Evolutionary conservation across 2,113 vertebrate species (phyloP), one percentile per base, ranked within the genome.

Genomic region (Jaculus jaculus): DNA sequence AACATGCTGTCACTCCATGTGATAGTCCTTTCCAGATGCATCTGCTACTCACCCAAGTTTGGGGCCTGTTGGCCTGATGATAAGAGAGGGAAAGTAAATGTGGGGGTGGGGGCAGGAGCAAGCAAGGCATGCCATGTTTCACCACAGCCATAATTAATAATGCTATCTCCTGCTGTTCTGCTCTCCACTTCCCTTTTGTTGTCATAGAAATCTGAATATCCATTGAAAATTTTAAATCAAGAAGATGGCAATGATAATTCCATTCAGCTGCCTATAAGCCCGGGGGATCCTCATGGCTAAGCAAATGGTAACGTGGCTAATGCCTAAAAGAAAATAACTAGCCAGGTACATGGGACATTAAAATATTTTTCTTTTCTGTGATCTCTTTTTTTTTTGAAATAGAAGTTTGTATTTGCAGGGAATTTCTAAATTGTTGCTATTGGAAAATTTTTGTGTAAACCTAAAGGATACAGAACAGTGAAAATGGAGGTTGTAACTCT

Each of bases 401-500:
- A 34, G 73, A 93, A 94, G 83, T 91, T 78, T 82, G 73, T 91
- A 75, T 93, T 92, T 91, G 87, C 75, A 89, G 74, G 93, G 90
- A 89, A 89, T 93, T 95, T 95, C 83, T 82, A 86, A 95, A 47
- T 71, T 32, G 17, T 92, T 91, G 77, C 92, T 92, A 26, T 83
- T 85, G 84, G 84, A 87, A 95, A 90, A 94, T 95, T 75, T 83
- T 79, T 75, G 60, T 30, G 54, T 65, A 79, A 90, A 61, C 73
- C 83, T 95, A 79, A 51, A 87, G 93, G 75, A 60, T 71, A 73
- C 1, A 74, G 79, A 91, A 58, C 69, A n/a, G 60, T 84, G 18
- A 32, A 75, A 51, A 58, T 1, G 5, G 92, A 92, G 60, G 77
- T 85, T 39, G 23, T 75, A 61, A 87, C 66, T 90, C 71, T 17